These are phyloP conservation scores for Tipula confusa DNA, from an alignment of 2,888 invertebrate species.

Conservation along the genomic window DNA sequence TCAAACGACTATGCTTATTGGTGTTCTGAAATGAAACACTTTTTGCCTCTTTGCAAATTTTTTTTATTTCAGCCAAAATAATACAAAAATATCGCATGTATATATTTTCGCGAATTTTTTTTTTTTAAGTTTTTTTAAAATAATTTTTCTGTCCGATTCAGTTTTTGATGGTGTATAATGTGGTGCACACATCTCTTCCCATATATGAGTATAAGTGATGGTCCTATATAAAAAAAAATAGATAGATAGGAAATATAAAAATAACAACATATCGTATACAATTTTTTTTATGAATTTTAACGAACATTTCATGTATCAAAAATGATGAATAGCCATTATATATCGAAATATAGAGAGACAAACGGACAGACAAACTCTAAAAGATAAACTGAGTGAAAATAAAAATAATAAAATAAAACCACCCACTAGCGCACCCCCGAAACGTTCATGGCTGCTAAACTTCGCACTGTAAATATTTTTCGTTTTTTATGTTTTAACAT, in stretches of 20 bases:
- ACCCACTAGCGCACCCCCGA: neutral
- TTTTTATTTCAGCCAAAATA: neutral
- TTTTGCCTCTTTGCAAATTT: neutral
- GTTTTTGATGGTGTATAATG: neutral
- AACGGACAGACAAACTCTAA: neutral
- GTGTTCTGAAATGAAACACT: conserved; percentile 27
- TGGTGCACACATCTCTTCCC: neutral
- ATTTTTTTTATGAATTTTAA: neutral
- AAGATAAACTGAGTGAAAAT: conserved; percentile 9
- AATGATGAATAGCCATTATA: conserved; percentile 26
- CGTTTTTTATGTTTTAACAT: neutral
- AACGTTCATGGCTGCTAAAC: neutral
- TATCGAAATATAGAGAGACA: conserved; percentile 26
- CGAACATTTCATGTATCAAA: neutral
- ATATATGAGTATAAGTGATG: neutral
- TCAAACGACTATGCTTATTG: neutral
- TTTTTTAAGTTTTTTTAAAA: neutral
- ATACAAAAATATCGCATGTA: neutral
- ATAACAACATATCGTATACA: neutral
- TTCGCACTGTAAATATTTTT: neutral
- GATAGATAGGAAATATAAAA: neutral
- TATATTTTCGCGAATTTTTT: conserved; percentile 9
- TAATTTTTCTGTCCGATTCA: neutral
- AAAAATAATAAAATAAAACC: neutral
- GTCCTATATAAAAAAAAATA: neutral